Evolutionary conservation across 2,888 invertebrate genomes (phyloP).

Genomic region (Laothoe populi): DNA sequence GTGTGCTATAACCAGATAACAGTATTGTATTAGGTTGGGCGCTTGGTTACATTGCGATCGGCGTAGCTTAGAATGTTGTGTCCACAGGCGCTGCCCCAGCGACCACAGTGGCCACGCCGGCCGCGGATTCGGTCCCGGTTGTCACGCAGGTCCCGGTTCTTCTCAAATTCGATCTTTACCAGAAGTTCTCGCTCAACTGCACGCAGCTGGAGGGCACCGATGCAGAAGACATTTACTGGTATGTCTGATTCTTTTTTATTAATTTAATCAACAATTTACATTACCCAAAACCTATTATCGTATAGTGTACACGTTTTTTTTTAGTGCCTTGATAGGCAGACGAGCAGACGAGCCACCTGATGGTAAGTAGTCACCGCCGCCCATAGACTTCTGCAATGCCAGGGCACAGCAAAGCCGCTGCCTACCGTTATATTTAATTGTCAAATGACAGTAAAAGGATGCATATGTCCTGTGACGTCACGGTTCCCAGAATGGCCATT

Average conservation of each 20-base stretch:
- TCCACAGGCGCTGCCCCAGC: slow-evolving; percentile 10
- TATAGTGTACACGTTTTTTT: too few species aligned
- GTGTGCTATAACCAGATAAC: background rate
- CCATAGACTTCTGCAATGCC: too few species aligned
- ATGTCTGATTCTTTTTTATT: background rate
- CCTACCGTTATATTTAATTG: too few species aligned
- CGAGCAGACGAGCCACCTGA: too few species aligned
- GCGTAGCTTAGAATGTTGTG: background rate
- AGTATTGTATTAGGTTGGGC: background rate
- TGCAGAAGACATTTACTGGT: slow-evolving; percentile 31
- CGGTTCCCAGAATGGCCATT: too few species aligned
- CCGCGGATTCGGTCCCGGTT: slow-evolving; percentile 27
- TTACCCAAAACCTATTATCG: too few species aligned
- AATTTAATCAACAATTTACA: too few species aligned
- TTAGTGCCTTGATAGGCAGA: too few species aligned
- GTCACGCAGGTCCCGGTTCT: slow-evolving; percentile 31
- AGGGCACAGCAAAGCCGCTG: too few species aligned
- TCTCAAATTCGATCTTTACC: slow-evolving; percentile 53
- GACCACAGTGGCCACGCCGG: slow-evolving; percentile 6
- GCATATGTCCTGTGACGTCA: too few species aligned
- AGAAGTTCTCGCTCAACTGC: slow-evolving; percentile 59
- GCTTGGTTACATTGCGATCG: background rate
- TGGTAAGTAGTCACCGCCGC: too few species aligned
- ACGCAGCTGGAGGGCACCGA: slow-evolving; percentile 34
- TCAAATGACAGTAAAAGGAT: too few species aligned